Evolutionary conservation across 2,888 invertebrate species (phyloP), one percentile per base, ranked within the genome.

Genomic region (Spisula subtruncata): DNA sequence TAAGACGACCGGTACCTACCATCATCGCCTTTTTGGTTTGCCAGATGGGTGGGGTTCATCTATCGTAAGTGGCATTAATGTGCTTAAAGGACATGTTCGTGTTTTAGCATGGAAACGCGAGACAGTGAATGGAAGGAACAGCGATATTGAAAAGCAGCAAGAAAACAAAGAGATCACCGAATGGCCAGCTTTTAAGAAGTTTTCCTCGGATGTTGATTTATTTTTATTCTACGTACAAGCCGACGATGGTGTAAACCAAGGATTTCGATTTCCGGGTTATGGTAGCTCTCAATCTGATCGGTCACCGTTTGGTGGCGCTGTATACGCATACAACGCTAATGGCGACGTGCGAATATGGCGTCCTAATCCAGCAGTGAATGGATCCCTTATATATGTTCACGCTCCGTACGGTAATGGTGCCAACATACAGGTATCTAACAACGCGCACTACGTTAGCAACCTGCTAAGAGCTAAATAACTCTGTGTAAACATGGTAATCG

Each of bases 281-380:
- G 91, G 91, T 25, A 71, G 60, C 20, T 83, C 89, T 6, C 89
- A 91, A 20, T 48, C 86, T 0, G 32, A 46, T 32, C 35, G 16
- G 0, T 32, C 56, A 10, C 84, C 84, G 18, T 91, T 80, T 80
- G 91, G 91, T 16, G 91, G 91, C 25, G 81, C 32, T n/a, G 86
- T 91, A 5, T 91, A 79, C 79, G 91, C 8, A 79, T 91, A 87
- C 66, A 85, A 80, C n/a, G 8, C 84, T 20, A 25, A 25, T 16
- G 91, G 91, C n/a, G 25, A 82, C 14, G 48, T 91, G 14, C 54
- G 84, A 79, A n/a, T 83, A 10, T 91, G 91, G 91, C 75, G 82
- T 5, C 91, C 91, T 2, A 91, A 89, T 71, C 48, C 81, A 29
- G 29, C 32, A 14, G 66, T 25, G 4, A 71, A 81, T 41, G 91